These are phyloP conservation scores for Acanthochromis polyacanthus DNA, from an alignment of 2,113 vertebrate genomes.

Conservation along the genomic window DNA sequence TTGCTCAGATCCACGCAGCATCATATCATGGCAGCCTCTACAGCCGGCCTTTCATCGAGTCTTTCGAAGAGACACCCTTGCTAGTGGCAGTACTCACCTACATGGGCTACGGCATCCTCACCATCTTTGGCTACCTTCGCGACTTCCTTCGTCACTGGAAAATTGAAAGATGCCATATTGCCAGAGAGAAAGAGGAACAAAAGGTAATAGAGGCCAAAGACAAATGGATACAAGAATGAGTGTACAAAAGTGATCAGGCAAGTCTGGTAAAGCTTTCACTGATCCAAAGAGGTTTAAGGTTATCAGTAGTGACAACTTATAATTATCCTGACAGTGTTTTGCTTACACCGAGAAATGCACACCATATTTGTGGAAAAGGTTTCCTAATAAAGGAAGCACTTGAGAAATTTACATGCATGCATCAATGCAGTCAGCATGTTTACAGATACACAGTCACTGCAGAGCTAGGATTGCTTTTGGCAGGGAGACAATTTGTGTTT, in stretches of 20 bases:
- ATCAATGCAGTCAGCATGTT: not conserved
- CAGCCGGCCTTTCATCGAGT: slow-evolving; percentile 90
- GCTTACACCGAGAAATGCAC: not conserved
- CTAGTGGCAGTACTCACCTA: slow-evolving; percentile 95
- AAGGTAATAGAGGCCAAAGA: slow-evolving; percentile 81
- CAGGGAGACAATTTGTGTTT: slow-evolving; percentile 3
- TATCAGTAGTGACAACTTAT: too few relatives aligned
- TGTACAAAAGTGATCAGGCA: too few relatives aligned
- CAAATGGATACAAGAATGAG: too few relatives aligned
- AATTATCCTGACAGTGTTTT: too few relatives aligned
- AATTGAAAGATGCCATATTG: slow-evolving; percentile 92
- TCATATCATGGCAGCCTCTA: slow-evolving; percentile 78
- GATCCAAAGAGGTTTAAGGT: too few relatives aligned
- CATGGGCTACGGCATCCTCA: slow-evolving; percentile 94
- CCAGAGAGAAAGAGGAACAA: slow-evolving; percentile 93
- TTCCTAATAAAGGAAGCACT: not conserved
- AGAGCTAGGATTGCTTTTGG: slow-evolving; percentile 10
- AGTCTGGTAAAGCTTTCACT: too few relatives aligned
- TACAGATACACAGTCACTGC: not conserved
- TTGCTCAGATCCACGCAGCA: slow-evolving; percentile 17
- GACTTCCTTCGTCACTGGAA: slow-evolving; percentile 95
- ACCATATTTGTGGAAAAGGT: not conserved
- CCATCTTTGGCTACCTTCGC: slow-evolving; percentile 94
- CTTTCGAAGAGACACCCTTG: slow-evolving; percentile 96
- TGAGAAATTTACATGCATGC: not conserved